Evolutionary conservation across 1,140 invertebrate species (phyloP).

Genomic region (Leguminivora glycinivorella): DNA sequence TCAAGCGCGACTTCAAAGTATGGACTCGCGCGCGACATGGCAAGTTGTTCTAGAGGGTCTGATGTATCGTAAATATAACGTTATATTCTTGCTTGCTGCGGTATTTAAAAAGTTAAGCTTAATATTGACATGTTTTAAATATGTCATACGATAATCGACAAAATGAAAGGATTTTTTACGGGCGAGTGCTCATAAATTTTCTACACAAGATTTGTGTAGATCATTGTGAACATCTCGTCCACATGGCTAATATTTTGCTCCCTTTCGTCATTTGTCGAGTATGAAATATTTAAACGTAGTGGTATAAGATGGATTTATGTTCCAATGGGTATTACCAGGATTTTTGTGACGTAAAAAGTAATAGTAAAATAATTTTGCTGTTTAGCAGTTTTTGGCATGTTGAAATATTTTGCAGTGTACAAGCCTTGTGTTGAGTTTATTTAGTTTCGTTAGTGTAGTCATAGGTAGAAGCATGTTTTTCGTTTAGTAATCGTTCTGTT

Average conservation of each 20-base stretch:
- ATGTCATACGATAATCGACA: background rate
- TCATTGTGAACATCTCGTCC: no score
- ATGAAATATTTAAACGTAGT: constrained; percentile 35
- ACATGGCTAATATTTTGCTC: no score
- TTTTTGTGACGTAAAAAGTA: constrained; percentile 53
- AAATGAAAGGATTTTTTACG: background rate
- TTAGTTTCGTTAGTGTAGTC: constrained; percentile 36
- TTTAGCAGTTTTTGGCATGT: constrained; percentile 44
- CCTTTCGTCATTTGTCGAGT: background rate
- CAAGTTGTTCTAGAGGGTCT: no score
- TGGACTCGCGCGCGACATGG: no score
- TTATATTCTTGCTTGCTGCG: constrained; percentile 21
- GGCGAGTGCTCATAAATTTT: no score
- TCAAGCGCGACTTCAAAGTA: no score
- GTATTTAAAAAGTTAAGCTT: constrained; percentile 30
- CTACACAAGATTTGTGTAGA: no score
- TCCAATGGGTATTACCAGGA: constrained; percentile 56
- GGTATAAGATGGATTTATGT: constrained; percentile 41
- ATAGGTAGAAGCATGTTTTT: constrained; percentile 36
- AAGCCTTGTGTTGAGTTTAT: constrained; percentile 30
- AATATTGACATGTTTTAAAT: background rate
- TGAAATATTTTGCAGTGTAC: constrained; percentile 36
- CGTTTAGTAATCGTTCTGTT: constrained; percentile 46
- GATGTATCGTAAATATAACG: constrained; percentile 3
- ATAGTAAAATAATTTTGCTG: constrained; percentile 55